These are phyloP conservation scores for Pristionchus japonicus DNA, from an alignment of 2,888 invertebrate genomes.

Conservation along the genomic window DNA sequence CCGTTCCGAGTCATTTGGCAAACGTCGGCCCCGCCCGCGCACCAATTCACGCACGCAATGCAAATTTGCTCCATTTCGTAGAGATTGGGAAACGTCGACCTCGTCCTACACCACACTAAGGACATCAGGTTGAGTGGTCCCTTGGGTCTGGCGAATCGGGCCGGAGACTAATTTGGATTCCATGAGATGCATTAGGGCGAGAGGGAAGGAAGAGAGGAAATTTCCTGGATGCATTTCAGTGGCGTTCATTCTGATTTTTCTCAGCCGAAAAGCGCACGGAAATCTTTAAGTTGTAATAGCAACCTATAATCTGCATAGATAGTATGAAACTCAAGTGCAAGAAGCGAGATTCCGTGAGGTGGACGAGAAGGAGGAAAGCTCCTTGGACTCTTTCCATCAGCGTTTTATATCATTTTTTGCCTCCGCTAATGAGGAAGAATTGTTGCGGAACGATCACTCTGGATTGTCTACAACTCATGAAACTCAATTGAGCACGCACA, in stretches of 20 bases:
- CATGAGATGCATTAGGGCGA: background rate
- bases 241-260: background rate
- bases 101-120: background rate
- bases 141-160: background rate
- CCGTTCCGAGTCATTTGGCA: constrained; percentile 24
- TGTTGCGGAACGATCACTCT: no score
- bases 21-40: background rate
- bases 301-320: background rate
- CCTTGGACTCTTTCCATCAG: no score
- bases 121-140: background rate
- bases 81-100: background rate
- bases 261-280: background rate
- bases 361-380: no score
- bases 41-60: no score
- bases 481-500: no score
- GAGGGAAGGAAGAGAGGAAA: background rate
- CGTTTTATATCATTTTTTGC: no score
- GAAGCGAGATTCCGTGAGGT: no score
- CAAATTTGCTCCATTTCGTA: background rate
- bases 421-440: no score
- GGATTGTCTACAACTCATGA: no score
- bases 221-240: background rate
- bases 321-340: no score
- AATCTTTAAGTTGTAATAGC: background rate
- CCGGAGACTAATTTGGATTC: background rate